Evolutionary conservation across 2,113 vertebrate species (phyloP), one percentile per base, ranked within the genome.

Genomic region (Ageneiosus marmoratus): DNA sequence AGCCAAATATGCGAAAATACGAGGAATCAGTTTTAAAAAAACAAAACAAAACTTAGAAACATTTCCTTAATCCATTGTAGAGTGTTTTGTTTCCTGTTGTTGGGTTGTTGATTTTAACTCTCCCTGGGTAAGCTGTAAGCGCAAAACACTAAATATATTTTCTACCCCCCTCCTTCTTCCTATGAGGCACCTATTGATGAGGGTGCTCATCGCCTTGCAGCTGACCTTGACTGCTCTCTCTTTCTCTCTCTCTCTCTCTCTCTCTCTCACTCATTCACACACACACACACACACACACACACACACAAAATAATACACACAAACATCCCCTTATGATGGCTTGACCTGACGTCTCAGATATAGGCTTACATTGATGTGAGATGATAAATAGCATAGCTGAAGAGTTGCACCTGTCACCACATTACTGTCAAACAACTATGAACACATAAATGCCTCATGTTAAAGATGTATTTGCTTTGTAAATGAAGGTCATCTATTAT

Each of bases 401-500:
- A 67, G 18, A 44, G 67, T 70, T 70, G 41, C 67, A 70, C 22
- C 37, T 70, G 37, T 70, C 11, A 2, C 67, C 37, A 46, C 37
- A 46, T n/a, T 46, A n/a, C 41, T 70, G 2, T 70, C 22, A 69
- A 69, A 11, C 20, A 1, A 44, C 37, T 44, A 70, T n/a, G 67
- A 70, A n/a, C 20, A 69, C 20, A 41, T 69, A 69, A 44, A 69
- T 44, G 22, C 37, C 11, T n/a, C 22, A n/a, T 70, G 67, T 24
- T 70, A 44, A 70, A 44, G n/a, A 24, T 41, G 34, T 6, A 4
- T 24, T 41, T 70, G 12, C 67, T 22, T 20, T 44, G 6, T 70
- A 70, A 70, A 46, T 70, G 67, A 70, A 70, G 41, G 67, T 70
- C 67, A 70, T 70, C 10, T 70, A n/a, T 70, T 70, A 70, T 70